Conservation (phyloP, 1,140 invertebrate genomes). For the Diorhabda elongata region DNA sequence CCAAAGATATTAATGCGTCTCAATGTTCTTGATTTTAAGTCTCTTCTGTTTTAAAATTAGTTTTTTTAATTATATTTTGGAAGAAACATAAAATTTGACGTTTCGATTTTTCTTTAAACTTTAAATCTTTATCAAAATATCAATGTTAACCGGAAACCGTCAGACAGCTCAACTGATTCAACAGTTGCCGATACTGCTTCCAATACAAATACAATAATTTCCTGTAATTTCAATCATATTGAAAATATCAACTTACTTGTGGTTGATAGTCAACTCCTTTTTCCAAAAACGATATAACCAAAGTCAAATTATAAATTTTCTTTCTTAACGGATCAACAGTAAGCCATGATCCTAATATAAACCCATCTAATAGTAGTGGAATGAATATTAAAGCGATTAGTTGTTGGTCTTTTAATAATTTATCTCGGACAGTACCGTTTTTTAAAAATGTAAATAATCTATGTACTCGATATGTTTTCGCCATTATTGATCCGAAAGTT, state of each 20-base stretch:
- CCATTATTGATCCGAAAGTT: conserved; percentile 86
- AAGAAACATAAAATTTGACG: too few species aligned
- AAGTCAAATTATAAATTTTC: conserved; percentile 75
- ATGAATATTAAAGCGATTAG: conserved; percentile 75
- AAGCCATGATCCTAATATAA: conserved; percentile 77
- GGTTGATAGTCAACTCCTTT: conserved; percentile 80
- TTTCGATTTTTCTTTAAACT: too few species aligned
- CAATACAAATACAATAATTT: too few species aligned
- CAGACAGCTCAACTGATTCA: too few species aligned
- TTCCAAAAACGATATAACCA: conserved; percentile 71
- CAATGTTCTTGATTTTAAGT: too few species aligned
- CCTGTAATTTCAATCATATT: too few species aligned
- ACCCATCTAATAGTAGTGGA: conserved; percentile 70
- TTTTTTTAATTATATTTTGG: too few species aligned
- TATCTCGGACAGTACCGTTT: conserved; percentile 52
- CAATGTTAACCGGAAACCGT: too few species aligned
- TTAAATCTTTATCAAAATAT: too few species aligned
- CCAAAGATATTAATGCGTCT: too few species aligned
- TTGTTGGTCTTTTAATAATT: conserved; percentile 79
- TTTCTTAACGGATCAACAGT: conserved; percentile 79
- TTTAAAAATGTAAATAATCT: conserved; percentile 67
- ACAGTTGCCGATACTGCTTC: too few species aligned
- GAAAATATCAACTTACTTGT: conserved; percentile 57
- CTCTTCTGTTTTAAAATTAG: too few species aligned
- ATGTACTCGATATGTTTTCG: conserved; percentile 84